Evolutionary conservation across 2,113 vertebrate genomes (phyloP), one percentile per base, ranked within the genome.

Genomic region (Solenodon paradoxus): DNA sequence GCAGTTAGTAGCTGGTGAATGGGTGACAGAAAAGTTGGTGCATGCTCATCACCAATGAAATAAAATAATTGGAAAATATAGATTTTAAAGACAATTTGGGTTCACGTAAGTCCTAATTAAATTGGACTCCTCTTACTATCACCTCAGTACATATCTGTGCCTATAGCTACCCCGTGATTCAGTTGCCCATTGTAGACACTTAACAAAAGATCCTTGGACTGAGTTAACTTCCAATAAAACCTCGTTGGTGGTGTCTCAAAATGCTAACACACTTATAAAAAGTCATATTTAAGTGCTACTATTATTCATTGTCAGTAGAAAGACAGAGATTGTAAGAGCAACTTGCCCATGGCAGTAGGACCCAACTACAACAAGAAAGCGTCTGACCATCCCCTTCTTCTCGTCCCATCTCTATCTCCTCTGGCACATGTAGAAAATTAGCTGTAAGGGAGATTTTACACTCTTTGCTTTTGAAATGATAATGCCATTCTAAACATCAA

Each of bases 381-480:
- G 35, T 20, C 38, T 0, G 30, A 68, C 12, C 2, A 5, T 47
- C n/a, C 47, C 59, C 32, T 26, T 11, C n/a, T 68, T 75, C 49
- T 68, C 0, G 0, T 84, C 38, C 42, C 55, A 38, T 69, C 69
- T 77, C 49, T 35, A 6, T 40, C 59, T 77, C 28, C 82, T 57
- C 1, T 0, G 30, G 28, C 15, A 74, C 35, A 57, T 2, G 10
- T 1, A 69, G 74, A 84, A 93, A 88, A 77, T 3, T 42, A 64
- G 10, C 24, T 22, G 2, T 12, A 38, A 32, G 38, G 32, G n/a
- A 66, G 45, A 90, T n/a, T 49, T n/a, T 40, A 74, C 42, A 69
- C n/a, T 49, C 53, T 55, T 47, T 28, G 30, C 49, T 84, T 94
- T 81, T 94, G 45, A 95, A 80, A 79, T 55, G 53, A 92, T 83